Evolutionary conservation across 2,113 vertebrate genomes (phyloP), one percentile per base, ranked within the genome.

Genomic region (Bombycilla garrulus): DNA sequence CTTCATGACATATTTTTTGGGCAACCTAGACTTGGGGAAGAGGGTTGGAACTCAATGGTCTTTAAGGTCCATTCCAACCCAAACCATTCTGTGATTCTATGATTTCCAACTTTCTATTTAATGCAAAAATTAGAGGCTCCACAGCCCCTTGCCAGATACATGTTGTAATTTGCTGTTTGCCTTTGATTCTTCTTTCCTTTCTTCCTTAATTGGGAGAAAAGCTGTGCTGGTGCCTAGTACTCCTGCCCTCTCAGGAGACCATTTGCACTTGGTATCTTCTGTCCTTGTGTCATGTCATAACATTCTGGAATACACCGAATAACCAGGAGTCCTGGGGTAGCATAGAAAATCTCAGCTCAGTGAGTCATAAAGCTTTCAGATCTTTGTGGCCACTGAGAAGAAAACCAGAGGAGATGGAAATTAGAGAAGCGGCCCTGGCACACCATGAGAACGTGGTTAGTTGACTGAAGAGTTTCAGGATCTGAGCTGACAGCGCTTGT

Each of bases 341-440:
- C 11, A 0, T 31, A 61, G 85, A 88, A 89, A 70, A 64, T 92
- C 81, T 90, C 66, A 23, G 65, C 53, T 92, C 54, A 25, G 44
- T 96, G 85, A 91, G 56, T 91, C 92, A 92, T 48, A 85, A 87
- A 85, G 72, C 85, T 73, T 87, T 79, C 66, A 77, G 15, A 76
- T 89, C 89, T 85, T 89, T 80, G 74, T 90, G 90, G 70, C 66
- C 1, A 4, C 87, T 38, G 81, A 93, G 85, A n/a, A 85, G 80
- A 96, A 91, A 92, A 81, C 61, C 66, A 57, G 10, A 86, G 74
- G 79, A 88, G 79, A 33, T 86, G 67, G 88, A 88, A 94, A 92
- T 73, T 82, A 80, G 69, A 91, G 92, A 69, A 80, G 72, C 1
- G 3, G 71, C 88, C 65, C 54, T 92, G 90, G 62, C 85, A 61